Evolutionary conservation across 2,113 vertebrate species (phyloP), one percentile per base, ranked within the genome.

Genomic region (Equus quagga): DNA sequence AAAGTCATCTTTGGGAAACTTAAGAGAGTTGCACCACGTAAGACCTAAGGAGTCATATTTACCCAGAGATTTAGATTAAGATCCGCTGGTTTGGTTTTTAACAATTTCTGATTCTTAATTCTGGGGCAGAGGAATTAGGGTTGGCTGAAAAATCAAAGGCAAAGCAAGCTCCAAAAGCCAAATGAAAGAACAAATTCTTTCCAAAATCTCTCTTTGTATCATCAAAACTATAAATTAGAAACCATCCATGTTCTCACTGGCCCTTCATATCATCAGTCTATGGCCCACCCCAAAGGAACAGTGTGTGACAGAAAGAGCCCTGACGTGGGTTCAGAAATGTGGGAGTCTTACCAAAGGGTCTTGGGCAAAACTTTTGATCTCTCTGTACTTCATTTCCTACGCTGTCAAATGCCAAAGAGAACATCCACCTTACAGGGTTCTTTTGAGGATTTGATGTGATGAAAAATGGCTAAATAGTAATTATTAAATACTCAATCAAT

Each of bases 111-210:
- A 12, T 82, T 76, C 54, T 79, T 73, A n/a, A 46, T 73, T 89
- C 31, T 23, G 36, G 41, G 33, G 44, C 69, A 76, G 54, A 51
- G 51, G n/a, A 8, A 79, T 33, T 88, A 69, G 64, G 15, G 31
- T 46, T 21, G 76, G 41, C 36, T 96, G 33, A 89, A 89, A 91
- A 49, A 8, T 72, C 60, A 89, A 95, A 49, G 72, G 67, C 67
- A 92, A 92, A 94, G 67, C 26, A 64, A 58, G 31, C 75, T 89
- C 64, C 58, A 44, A 96, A 86, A 95, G 60, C 33, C 65, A 91
- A 97, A 49, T 26, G 49, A 89, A 83, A 92, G 44, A 88, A 70
- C 58, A 94, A 56, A 89, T 72, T 58, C 60, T 72, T 51, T n/a
- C 62, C 54, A 49, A n/a, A 83, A 36, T 31, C 58, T 41, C 87